Evolutionary conservation across 1,140 invertebrate species (phyloP).

Genomic region (Heliconius nattereri): DNA sequence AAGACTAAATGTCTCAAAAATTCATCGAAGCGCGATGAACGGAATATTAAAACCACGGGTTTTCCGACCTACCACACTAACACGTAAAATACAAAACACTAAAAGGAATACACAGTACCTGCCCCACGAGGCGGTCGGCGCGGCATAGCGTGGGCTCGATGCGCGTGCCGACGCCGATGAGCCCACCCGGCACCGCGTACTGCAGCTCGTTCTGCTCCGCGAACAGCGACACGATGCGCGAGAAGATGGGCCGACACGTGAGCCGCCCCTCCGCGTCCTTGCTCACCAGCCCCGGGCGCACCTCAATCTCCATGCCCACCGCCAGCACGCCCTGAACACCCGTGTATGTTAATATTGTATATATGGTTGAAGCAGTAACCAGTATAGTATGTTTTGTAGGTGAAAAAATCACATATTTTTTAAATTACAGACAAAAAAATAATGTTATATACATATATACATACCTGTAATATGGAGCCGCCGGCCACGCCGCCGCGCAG

Average conservation of each 20-base stretch:
- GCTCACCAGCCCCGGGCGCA: conserved; percentile 96
- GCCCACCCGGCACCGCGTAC: conserved; percentile 98
- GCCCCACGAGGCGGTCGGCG: conserved; percentile 98
- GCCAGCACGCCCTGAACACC: conserved; percentile 89
- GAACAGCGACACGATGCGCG: conserved; percentile 98
- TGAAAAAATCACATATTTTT: too few species aligned
- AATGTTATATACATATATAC: too few species aligned
- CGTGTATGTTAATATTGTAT: background rate
- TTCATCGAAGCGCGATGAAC: too few species aligned
- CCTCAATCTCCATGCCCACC: conserved; percentile 90
- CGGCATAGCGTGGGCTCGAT: conserved; percentile 99
- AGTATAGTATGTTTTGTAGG: too few species aligned
- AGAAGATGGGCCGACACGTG: conserved; percentile 97
- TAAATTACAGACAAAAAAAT: too few species aligned
- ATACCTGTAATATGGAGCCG: conserved; percentile 93
- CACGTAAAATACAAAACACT: too few species aligned
- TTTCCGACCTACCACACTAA: too few species aligned
- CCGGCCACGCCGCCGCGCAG: conserved; percentile 99
- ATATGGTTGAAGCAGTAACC: too few species aligned
- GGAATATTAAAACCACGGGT: too few species aligned
- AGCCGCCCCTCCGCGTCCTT: conserved; percentile 98
- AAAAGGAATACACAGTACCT: conserved; percentile 72
- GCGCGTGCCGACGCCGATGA: conserved; percentile 99
- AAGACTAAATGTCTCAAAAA: too few species aligned
- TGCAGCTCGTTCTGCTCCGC: conserved; percentile 99